Evolutionary conservation across 2,797 vertebrate genomes (phyloP).

Genomic region (Buphagus erythrorhynchus): DNA sequence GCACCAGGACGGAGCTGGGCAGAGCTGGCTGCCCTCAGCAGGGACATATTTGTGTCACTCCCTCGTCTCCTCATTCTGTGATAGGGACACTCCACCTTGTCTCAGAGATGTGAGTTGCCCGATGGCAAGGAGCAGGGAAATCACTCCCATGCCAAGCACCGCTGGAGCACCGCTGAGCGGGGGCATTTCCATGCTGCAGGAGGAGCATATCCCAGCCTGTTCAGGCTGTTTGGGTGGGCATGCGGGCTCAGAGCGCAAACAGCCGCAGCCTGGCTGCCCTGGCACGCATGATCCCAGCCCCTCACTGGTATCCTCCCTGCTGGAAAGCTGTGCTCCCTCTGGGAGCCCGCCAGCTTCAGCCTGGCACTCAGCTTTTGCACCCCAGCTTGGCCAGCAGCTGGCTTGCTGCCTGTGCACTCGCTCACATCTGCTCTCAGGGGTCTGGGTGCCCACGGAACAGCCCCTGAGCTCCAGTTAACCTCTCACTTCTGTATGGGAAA

Average conservation of each 20-base stretch:
- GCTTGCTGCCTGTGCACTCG: not conserved
- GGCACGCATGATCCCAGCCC: accelerated
- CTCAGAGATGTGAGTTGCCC: accelerated
- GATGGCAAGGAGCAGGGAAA: not conserved
- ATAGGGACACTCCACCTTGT: not conserved
- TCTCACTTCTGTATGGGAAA: constrained; percentile 13
- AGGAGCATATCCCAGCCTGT: not conserved
- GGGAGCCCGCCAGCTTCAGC: not conserved
- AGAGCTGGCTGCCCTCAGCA: not conserved
- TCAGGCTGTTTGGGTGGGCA: not conserved
- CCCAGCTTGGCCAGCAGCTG: not conserved
- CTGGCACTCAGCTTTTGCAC: not conserved
- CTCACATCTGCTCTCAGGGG: not conserved
- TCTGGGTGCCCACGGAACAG: not conserved
- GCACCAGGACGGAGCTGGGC: not conserved
- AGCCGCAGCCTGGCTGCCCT: not conserved
- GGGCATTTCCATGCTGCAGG: not conserved
- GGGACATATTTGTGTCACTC: accelerated
- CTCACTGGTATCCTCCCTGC: not conserved
- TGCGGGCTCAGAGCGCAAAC: not conserved
- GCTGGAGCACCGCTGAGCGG: accelerated
- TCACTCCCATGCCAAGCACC: not conserved
- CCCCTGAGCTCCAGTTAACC: not conserved
- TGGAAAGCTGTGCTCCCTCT: accelerated
- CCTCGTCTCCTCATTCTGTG: accelerated